Evolutionary conservation across 2,797 vertebrate species (phyloP), one percentile per base, ranked within the genome.

Genomic region (Paguma larvata): DNA sequence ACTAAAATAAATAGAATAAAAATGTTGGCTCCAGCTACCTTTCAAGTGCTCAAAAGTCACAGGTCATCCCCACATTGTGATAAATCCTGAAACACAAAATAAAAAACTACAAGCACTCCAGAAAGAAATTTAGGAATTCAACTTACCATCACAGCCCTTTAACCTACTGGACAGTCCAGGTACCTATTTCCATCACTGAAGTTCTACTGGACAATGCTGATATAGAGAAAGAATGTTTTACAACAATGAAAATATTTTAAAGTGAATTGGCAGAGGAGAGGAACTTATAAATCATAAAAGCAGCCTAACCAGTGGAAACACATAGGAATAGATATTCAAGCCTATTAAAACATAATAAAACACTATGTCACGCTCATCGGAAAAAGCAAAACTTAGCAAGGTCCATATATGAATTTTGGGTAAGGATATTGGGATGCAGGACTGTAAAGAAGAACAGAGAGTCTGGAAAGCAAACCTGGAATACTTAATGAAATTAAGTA

Each of bases 111-210:
- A 63, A 72, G 51, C 41, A 92, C 2, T 41, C 27, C n/a, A 38
- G 48, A 93, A 79, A 85, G n/a, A 16, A 93, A 70, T 48, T 90
- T 82, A 75, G 79, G 48, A 65, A 65, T 73, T 92, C 83, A 78
- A 85, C 34, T 77, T 84, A 78, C 27, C 75, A 3, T 34, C 21
- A 89, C 2, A 62, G 59, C 32, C 46, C 21, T 82, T 80, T 38
- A 80, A 80, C 13, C 9, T 80, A 46, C 8, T 72, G 23, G 4
- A 62, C 1, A 32, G 63, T 34, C 41, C 44, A 80, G 41, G 59
- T 41, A 48, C 25, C 9, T 15, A 48, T 72, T 78, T 41, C 63
- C 51, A 38, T 80, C 18, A 38, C 25, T 59, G 34, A 41, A 59
- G 30, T 44, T 79, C 63, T 59, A 23, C 9, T 59, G 4, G 15